Evolutionary conservation across 2,888 invertebrate species (phyloP).

Genomic region (Orthonevra nobilis): DNA sequence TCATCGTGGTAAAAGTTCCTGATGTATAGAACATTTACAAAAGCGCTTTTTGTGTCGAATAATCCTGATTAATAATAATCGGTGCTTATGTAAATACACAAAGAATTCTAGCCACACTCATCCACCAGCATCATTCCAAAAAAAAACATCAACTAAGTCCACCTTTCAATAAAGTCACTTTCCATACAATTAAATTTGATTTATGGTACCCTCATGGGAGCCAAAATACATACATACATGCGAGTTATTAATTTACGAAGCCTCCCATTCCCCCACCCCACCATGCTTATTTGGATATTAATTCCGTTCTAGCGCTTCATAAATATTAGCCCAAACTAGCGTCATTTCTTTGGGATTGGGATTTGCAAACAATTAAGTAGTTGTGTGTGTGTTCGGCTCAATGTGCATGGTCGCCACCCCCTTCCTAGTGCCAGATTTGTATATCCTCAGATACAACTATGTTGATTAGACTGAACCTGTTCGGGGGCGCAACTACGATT

Average conservation of each 20-base stretch:
- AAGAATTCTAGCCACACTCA: slow-evolving; percentile 11
- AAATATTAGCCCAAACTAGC: slow-evolving; percentile 33
- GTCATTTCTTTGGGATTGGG: slow-evolving; percentile 16
- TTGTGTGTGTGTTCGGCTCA: neutral
- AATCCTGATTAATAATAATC: slow-evolving; percentile 47
- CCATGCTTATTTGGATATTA: neutral
- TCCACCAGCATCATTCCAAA: neutral
- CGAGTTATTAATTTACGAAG: neutral
- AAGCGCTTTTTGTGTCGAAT: no score
- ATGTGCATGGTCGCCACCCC: neutral
- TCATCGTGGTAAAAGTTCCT: no score
- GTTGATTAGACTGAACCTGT: slow-evolving; percentile 15
- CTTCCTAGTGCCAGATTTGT: neutral
- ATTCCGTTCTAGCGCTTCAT: slow-evolving; percentile 5
- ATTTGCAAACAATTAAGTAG: slow-evolving; percentile 44
- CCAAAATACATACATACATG: no score
- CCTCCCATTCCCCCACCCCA: neutral
- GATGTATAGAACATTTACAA: no score
- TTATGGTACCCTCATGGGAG: slow-evolving; percentile 33
- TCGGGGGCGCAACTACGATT: slow-evolving; percentile 27
- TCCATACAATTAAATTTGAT: slow-evolving; percentile 53
- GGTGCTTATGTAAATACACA: slow-evolving; percentile 28
- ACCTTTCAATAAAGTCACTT: slow-evolving; percentile 50
- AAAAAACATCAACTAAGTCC: neutral
- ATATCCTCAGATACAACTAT: neutral